Base-by-base conservation (phyloP, 2,797 vertebrate genomes). In the Triplophysa yarkandensis region DNA sequence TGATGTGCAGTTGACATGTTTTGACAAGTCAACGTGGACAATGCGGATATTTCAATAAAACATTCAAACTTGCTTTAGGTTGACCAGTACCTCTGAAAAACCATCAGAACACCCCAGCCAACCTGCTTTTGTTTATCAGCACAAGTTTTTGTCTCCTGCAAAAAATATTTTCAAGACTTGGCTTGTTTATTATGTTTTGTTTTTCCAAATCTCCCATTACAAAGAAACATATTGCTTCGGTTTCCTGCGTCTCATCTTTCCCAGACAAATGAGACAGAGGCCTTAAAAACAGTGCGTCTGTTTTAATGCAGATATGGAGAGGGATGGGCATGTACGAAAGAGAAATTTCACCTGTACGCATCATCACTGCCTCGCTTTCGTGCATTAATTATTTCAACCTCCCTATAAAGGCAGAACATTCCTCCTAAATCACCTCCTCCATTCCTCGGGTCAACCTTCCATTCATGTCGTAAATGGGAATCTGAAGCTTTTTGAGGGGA, bases 401-500 rank as follows among this genome's bases (percentile, higher is more conserved):
- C 21, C 68, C 66, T 55, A 39, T 39, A 70, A 71, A 78, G 68
- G 61, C 52, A 65, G 46, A 63, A 71, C 62, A 72, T 52, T 71
- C 25, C 32, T 60, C 60, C 36, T n/a, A 68, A 80, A 80, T 77
- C 63, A 64, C 43, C 70, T 66, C 74, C 66, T 55, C 55, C 57
- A 48, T 63, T 76, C 68, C 66, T 71, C 73, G 19, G 68, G 75
- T 79, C 79, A 66, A 41, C 65, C 61, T 74, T 64, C 41, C 62
- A 82, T 78, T 78, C 58, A 71, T 66, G 78, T 80, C 66, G 71
- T 68, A 82, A 83, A 82, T 82, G 76, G 80, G 70, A 80, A 74
- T 63, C 80, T 34, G 80, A 41, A 74, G 65, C 71, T 77, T 72
- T 83, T 63, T 76, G 48, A 74, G 58, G 72, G 76, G 61, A 58